A percentile compares a stretch with the other conserved stretches of the same genome.
Evolutionary conservation across 2,113 vertebrate genomes (phyloP).

Genomic region (Riparia riparia): DNA sequence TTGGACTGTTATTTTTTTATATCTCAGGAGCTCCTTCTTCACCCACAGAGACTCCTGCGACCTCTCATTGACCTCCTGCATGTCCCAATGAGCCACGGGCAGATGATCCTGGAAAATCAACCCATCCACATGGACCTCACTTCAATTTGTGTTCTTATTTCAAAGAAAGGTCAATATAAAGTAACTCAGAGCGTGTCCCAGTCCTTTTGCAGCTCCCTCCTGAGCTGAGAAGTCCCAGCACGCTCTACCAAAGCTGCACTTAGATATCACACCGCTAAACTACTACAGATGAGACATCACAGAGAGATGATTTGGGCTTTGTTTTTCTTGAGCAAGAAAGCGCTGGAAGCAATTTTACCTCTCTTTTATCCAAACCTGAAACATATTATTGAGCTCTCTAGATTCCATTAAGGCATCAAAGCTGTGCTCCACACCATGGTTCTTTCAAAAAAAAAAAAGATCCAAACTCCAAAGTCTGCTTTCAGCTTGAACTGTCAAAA

Average conservation of each 20-base stretch:
- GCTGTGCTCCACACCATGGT: not conserved
- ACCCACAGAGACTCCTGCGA: not conserved
- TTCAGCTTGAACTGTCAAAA: constrained; percentile 53
- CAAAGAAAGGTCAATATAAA: not conserved
- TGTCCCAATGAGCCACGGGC: accelerated
- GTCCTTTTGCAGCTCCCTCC: not conserved
- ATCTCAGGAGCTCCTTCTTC: not conserved
- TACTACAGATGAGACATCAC: not conserved
- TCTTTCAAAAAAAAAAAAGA: not conserved
- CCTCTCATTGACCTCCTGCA: not conserved
- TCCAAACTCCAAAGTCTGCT: not conserved
- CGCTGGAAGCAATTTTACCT: constrained; percentile 51
- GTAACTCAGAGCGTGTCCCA: not conserved
- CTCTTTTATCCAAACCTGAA: constrained; percentile 43
- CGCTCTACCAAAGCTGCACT: not conserved
- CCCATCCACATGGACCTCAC: not conserved
- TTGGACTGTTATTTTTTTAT: not conserved
- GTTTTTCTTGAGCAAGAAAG: constrained; percentile 29
- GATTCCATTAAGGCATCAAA: constrained; percentile 59
- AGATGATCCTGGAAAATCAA: not conserved
- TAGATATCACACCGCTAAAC: not conserved
- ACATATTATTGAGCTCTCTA: constrained; percentile 26
- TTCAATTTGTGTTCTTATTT: not conserved
- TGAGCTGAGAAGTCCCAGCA: not conserved
- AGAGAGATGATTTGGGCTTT: constrained; percentile 33